Evolutionary conservation across 2,113 vertebrate species (phyloP), one percentile per base, ranked within the genome.

Genomic region (Marmota flaviventris): DNA sequence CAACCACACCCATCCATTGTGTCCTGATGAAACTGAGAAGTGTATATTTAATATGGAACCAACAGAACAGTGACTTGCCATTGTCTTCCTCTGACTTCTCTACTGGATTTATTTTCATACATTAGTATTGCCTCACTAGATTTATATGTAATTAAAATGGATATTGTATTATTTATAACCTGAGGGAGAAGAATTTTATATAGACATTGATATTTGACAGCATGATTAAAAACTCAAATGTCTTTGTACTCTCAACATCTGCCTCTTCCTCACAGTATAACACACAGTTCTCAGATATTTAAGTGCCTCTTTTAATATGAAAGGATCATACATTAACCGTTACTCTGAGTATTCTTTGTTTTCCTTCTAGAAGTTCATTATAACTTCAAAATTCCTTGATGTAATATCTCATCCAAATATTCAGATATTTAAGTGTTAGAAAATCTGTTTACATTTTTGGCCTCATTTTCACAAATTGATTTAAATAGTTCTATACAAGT

Each of bases 121-220:
- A n/a, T 79, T 73, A 85, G 16, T 72, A 61, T 88, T 89, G 91
- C 53, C 53, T 95, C 32, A 12, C 84, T 89, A 89, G 73, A 95
- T 53, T 78, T 94, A 83, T 76, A 92, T 48, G 56, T 95, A 69
- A 85, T 27, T 70, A 69, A 93, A 96, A 92, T 58, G n/a, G 34
- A 82, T 93, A 87, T 65, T 88, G 94, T 85, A 93, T 96, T 97
- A 96, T 84, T 95, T 96, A 83, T 67, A 61, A 91, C 90, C 88
- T 90, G 17, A 91, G 65, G 70, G 63, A 96, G 51, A 89, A 89
- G 24, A 63, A 45, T n/a, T 89, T 75, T 65, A 97, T 39, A 78
- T 67, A 70, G 82, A 73, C 82, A 76, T 61, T 88, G 73, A 37
- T 13, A 93, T 89, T 96, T 96, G 92, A 89, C 63, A 81, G 27